Percentiles rank a stretch among this genome's conserved stretches.
phyloP scores from a whole-genome alignment of 1,140 invertebrate genomes.

The Mycetomoellerius zeteki region DNA sequence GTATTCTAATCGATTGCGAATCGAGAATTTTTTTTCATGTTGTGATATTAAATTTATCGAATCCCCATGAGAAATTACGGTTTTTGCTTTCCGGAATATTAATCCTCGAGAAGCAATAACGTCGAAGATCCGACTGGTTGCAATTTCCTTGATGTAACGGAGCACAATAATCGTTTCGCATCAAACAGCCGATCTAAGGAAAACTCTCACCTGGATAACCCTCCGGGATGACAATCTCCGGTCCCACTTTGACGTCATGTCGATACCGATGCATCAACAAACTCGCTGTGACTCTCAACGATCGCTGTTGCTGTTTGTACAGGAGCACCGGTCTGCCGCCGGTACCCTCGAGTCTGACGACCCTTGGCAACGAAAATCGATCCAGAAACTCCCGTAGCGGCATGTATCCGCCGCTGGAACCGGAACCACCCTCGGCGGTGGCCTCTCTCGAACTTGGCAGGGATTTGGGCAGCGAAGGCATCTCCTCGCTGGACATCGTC shows the following conservation, averaged over 20 bases:
- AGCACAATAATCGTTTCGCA: constrained; percentile 18
- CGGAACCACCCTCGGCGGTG: constrained; percentile 84
- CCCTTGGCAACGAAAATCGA: constrained; percentile 84
- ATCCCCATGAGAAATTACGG: not conserved
- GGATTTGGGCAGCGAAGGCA: constrained; percentile 84
- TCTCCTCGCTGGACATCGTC: constrained; percentile 85
- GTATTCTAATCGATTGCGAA: not conserved
- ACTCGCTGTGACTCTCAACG: constrained; percentile 84
- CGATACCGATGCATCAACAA: constrained; percentile 85
- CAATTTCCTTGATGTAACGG: constrained; percentile 15
- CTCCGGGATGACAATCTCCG: constrained; percentile 86
- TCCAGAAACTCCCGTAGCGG: constrained; percentile 85
- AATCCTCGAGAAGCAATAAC: not conserved
- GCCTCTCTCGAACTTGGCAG: constrained; percentile 85
- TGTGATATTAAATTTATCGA: not conserved
- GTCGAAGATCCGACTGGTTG: not conserved
- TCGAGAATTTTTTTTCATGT: not conserved
- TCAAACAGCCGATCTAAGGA: constrained; percentile 18
- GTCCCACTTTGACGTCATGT: constrained; percentile 86
- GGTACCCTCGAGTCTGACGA: constrained; percentile 85
- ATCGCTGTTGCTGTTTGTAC: constrained; percentile 86
- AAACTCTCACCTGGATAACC: constrained; percentile 84
- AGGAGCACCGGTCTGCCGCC: constrained; percentile 83
- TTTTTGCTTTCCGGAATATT: not conserved
- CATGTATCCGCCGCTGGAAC: constrained; percentile 81